phyloP scores from a whole-genome alignment of 1,140 invertebrate genomes.

The Akabosia matsudoensis region DNA sequence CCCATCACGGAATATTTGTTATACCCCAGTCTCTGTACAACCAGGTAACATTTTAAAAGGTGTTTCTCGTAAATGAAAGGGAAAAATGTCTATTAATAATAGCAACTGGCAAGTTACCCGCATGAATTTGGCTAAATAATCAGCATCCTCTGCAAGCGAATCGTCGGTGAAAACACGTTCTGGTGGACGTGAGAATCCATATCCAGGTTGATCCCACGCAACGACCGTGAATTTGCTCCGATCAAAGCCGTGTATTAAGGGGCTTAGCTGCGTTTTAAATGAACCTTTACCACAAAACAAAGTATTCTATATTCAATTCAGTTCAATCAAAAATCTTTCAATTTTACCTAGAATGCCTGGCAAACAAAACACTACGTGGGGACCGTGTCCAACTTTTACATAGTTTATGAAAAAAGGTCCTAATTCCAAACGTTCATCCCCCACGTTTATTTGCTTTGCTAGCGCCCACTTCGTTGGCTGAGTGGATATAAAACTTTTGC shows the following conservation, averaged over 20 bases:
- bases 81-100: neutral
- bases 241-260: conserved; percentile 50
- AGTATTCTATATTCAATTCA: neutral
- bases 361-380: conserved; percentile 38
- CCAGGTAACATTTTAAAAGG: conserved; percentile 2
- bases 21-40: conserved; percentile 47
- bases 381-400: conserved; percentile 39
- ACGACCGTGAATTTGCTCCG: conserved; percentile 52
- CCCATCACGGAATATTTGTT: conserved; percentile 51
- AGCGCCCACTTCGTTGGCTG: neutral
- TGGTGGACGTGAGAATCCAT: conserved; percentile 53
- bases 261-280: conserved; percentile 34
- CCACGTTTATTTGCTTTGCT: no score
- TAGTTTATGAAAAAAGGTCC: conserved; percentile 34
- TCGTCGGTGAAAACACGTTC: conserved; percentile 51
- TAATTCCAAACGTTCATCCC: conserved; percentile 14
- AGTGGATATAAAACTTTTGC: no score
- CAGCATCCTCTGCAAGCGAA: conserved; percentile 53
- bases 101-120: conserved; percentile 45
- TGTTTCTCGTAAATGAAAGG: conserved; percentile 16
- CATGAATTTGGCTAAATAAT: conserved; percentile 51
- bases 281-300: neutral
- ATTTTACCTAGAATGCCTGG: conserved; percentile 40
- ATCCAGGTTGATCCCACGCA: conserved; percentile 54
- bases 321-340: neutral